Base-by-base conservation (phyloP, 2,113 vertebrate species). In the Lophius piscatorius region DNA sequence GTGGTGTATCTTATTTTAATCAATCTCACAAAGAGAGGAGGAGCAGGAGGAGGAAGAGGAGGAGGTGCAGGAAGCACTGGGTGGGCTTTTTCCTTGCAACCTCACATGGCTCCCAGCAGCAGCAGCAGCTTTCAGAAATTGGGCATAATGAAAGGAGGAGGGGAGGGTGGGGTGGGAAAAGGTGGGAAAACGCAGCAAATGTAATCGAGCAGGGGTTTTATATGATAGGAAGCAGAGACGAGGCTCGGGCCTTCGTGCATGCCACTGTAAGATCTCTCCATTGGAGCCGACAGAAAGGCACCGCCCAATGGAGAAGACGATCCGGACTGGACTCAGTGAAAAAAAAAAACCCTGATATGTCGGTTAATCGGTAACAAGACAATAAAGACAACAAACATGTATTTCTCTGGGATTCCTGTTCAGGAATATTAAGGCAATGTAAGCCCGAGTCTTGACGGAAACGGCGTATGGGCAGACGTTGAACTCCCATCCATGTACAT, bases 221-320 rank as follows among this genome's bases (percentile, higher is more conserved):
- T 31, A 41, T 16, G 70, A 54, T 40, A 42, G 38, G 35, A 52
- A 38, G 13, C 35, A 56, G 48, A 60, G 58, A 66, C 63, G 16
- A 24, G 71, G 35, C 34, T 42, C 14, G 9, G 73, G 75, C 78
- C 69, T 70, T 46, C 18, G 31, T 50, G 76, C 66, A 59, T 76
- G 76, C 49, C 65, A 71, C 61, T 76, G 70, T 64, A 65, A 76
- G 64, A 24, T 36, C 65, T 33, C 59, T 36, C 63, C 56, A 78
- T 16, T 70, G 68, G 67, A 42, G 65, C 54, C 63, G 75, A 36
- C 48, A 57, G 72, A 79, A 73, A 90, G 91, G 90, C 91, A 91
- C 91, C 92, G 91, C 92, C 92, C 92, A 90, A 88, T 3, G 66
- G 71, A 82, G 69, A 78, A 63, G 68, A 59, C 60, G 54, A 69